These are phyloP conservation scores for Danio kyathit DNA, from an alignment of 2,797 vertebrate genomes.

Conservation along the genomic window DNA sequence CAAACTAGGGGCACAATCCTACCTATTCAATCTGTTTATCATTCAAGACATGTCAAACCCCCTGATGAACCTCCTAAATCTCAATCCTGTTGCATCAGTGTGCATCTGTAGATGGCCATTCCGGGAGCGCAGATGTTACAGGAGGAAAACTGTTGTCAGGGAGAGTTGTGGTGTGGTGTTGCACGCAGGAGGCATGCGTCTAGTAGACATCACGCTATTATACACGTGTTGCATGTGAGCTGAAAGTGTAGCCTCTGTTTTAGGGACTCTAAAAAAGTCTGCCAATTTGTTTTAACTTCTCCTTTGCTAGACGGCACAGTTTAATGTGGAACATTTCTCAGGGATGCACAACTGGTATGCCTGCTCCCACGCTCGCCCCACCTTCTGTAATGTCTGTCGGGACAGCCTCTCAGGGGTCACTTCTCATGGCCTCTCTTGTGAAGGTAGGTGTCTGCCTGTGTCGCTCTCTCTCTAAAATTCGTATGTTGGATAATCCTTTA, in stretches of 20 bases:
- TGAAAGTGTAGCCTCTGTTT: constrained; percentile 52
- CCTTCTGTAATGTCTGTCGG: constrained; percentile 98
- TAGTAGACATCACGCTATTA: background rate
- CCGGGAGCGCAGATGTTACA: background rate
- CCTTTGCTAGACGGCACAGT: constrained; percentile 96
- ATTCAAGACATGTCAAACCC: constrained; percentile 20
- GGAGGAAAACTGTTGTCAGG: background rate
- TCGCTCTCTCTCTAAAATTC: background rate
- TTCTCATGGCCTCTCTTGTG: constrained; percentile 96
- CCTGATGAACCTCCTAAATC: background rate
- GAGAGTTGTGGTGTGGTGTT: constrained; percentile 25
- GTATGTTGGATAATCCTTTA: constrained; percentile 28
- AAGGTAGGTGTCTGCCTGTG: constrained; percentile 83
- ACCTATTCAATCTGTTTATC: constrained; percentile 7
- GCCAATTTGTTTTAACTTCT: constrained; percentile 85
- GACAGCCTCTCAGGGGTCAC: constrained; percentile 98
- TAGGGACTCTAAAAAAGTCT: constrained; percentile 67
- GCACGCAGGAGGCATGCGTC: constrained; percentile 2
- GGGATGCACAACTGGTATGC: constrained; percentile 99
- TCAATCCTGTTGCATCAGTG: background rate
- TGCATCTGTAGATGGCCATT: background rate
- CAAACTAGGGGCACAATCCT: constrained; percentile 25
- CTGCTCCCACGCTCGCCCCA: constrained; percentile 97
- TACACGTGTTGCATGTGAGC: background rate
- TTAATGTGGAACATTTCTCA: constrained; percentile 99